phyloP scores from a whole-genome alignment of 2,888 invertebrate species.

The Villa cingulata region DNA sequence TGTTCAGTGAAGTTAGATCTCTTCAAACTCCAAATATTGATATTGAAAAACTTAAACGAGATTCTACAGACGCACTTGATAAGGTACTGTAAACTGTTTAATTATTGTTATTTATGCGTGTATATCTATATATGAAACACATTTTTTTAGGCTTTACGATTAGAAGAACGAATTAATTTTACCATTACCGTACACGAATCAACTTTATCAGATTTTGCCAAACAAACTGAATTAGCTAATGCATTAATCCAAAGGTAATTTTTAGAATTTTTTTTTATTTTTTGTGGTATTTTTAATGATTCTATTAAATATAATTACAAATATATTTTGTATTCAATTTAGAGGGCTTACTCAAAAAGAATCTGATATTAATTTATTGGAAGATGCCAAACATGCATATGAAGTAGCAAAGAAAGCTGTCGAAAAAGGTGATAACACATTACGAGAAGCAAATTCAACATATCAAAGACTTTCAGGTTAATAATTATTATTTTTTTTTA shows the following conservation, averaged over 20 bases:
- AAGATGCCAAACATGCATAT: conserved; percentile 61
- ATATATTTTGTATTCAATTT: too few relatives aligned
- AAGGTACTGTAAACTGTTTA: too few relatives aligned
- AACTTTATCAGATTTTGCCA: conserved; percentile 40
- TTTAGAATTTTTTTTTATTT: too few relatives aligned
- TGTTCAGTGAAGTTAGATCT: conserved; percentile 67
- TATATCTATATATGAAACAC: too few relatives aligned
- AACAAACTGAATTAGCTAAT: background rate
- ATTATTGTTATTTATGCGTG: too few relatives aligned
- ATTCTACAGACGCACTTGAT: conserved; percentile 50
- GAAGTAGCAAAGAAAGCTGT: conserved; percentile 73
- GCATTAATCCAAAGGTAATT: background rate
- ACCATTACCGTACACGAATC: conserved; percentile 35
- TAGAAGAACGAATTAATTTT: conserved; percentile 22
- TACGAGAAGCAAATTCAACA: conserved; percentile 67
- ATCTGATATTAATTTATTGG: conserved; percentile 62
- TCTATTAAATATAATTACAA: too few relatives aligned
- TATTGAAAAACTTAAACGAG: conserved; percentile 50
- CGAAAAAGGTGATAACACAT: conserved; percentile 65
- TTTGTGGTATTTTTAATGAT: too few relatives aligned
- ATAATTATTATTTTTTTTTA: background rate
- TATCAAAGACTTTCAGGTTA: conserved; percentile 45
- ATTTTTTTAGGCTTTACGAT: background rate
- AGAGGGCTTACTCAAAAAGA: conserved; percentile 56
- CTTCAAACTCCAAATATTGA: conserved; percentile 67